phyloP scores from a whole-genome alignment of 1,140 invertebrate species.

The Platorchestia sp. region DNA sequence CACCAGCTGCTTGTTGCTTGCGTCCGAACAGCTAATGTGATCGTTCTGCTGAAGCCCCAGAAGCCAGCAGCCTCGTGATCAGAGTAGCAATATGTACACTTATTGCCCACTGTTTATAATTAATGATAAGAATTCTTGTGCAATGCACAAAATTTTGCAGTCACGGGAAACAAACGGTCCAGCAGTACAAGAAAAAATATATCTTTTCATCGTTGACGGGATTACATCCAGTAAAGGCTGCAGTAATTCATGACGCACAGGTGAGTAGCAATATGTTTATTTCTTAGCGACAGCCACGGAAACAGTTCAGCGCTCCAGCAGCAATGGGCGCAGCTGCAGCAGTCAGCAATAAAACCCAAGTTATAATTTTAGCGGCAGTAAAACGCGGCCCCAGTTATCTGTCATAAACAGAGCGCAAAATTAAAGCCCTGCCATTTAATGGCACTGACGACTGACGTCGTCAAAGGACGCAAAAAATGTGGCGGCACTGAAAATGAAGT shows the following conservation, averaged over 20 bases:
- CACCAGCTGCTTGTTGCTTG: not conserved
- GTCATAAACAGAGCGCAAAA: constrained; percentile 51
- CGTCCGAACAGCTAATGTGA: not conserved
- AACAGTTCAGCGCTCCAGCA: not conserved
- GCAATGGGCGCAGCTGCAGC: constrained; percentile 40
- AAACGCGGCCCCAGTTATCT: constrained; percentile 41
- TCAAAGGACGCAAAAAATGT: constrained; percentile 24
- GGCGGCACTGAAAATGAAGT: not conserved
- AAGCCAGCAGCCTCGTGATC: not conserved
- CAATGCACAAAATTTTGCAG: not conserved
- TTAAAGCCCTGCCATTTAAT: constrained; percentile 43
- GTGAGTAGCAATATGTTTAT: not conserved
- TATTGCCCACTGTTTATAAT: not conserved
- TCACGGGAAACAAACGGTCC: not conserved
- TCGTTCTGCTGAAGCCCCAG: not conserved
- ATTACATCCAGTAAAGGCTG: not conserved
- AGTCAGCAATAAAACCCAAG: constrained; percentile 26
- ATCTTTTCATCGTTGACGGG: not conserved
- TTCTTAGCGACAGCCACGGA: not conserved
- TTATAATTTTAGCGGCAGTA: constrained; percentile 45
- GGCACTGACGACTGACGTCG: constrained; percentile 35
- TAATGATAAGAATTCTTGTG: not conserved
- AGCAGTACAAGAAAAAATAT: not conserved
- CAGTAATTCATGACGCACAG: not conserved
- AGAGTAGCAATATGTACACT: not conserved